Conservation (phyloP, 2,888 invertebrate species). For the Tillus elongatus region DNA sequence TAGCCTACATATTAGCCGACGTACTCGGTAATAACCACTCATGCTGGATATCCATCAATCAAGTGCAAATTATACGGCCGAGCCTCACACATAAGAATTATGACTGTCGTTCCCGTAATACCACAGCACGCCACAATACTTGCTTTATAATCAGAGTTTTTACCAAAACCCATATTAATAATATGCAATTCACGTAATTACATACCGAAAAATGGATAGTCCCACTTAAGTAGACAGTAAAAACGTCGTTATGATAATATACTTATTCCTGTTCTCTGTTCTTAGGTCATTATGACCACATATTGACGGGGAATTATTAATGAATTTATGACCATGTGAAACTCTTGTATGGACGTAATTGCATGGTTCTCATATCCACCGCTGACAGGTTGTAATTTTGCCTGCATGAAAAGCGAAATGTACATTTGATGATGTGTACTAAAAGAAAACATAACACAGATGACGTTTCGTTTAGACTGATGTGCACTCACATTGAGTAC, state of each 20-base stretch:
- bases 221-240: conserved; percentile 31
- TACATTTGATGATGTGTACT: too few relatives aligned
- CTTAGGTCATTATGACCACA: too few relatives aligned
- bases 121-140: conserved; percentile 30
- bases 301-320: too few relatives aligned
- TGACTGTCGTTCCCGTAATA: conserved; percentile 40
- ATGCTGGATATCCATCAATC: conserved; percentile 39
- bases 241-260: conserved; percentile 28
- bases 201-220: conserved; percentile 32
- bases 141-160: conserved; percentile 25
- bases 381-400: too few relatives aligned
- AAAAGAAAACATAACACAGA: too few relatives aligned
- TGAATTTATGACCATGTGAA: too few relatives aligned
- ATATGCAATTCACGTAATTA: conserved; percentile 37
- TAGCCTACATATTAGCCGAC: conserved; percentile 35
- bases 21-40: conserved; percentile 40
- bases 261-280: too few relatives aligned
- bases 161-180: conserved; percentile 28
- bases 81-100: conserved; percentile 39
- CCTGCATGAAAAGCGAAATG: too few relatives aligned
- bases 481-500: too few relatives aligned
- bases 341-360: too few relatives aligned
- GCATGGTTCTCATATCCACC: too few relatives aligned
- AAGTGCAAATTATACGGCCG: conserved; percentile 38
- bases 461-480: too few relatives aligned